A percentile compares a stretch with the other conserved stretches of the same genome.
Conservation (phyloP, 1,140 invertebrate genomes). For the Drosophila ogumai region DNA sequence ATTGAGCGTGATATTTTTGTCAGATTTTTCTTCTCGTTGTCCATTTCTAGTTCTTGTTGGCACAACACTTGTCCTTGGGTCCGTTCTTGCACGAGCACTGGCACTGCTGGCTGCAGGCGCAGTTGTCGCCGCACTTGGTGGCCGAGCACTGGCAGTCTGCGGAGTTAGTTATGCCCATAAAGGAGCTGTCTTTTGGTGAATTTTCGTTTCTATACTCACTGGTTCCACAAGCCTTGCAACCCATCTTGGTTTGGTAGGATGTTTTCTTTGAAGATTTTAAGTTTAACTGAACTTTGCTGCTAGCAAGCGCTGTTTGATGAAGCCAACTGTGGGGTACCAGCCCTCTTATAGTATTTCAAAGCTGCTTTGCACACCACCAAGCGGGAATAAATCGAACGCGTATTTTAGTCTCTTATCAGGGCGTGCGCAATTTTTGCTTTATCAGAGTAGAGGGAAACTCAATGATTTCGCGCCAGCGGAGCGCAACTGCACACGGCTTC, state of each 20-base stretch:
- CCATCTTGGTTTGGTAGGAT: conserved; percentile 46
- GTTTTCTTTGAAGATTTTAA: background rate
- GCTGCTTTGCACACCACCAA: conserved; percentile 53
- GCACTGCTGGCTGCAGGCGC: conserved; percentile 70
- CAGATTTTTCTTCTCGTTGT: background rate
- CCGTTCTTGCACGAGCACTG: conserved; percentile 68
- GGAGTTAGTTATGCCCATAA: background rate
- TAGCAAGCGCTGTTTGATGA: conserved; percentile 23
- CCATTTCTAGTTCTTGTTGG: conserved; percentile 34
- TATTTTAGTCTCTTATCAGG: conserved; percentile 26
- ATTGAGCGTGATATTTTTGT: background rate
- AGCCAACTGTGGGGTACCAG: background rate
- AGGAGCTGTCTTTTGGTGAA: background rate
- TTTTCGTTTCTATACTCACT: conserved; percentile 43
- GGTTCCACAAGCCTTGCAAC: conserved; percentile 69
- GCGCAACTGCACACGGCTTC: conserved; percentile 60
- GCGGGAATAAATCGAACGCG: background rate
- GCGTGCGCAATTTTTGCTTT: conserved; percentile 50
- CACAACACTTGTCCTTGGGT: conserved; percentile 69
- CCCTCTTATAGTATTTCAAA: conserved; percentile 44
- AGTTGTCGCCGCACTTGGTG: conserved; percentile 71
- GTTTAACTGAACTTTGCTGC: conserved; percentile 1
- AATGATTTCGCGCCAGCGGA: conserved; percentile 39
- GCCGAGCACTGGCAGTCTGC: conserved; percentile 70
- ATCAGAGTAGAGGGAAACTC: background rate